Evolutionary conservation across 2,797 vertebrate species (phyloP).

Genomic region (Varecia variegata): DNA sequence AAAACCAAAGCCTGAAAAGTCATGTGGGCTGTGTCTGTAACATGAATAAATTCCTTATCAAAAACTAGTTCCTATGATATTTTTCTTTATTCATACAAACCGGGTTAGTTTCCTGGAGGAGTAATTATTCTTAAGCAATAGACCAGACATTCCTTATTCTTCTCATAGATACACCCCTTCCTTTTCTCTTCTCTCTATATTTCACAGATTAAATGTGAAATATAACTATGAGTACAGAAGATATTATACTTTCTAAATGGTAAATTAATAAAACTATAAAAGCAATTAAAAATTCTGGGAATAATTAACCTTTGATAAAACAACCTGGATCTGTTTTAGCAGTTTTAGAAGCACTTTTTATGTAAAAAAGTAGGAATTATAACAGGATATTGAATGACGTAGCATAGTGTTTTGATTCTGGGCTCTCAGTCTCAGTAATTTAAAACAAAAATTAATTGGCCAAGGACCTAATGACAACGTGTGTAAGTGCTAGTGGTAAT

Average conservation of each 20-base stretch:
- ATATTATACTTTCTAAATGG: background rate
- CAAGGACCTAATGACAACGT: background rate
- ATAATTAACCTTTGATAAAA: background rate
- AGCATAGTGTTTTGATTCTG: background rate
- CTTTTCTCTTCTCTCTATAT: background rate
- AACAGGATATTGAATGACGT: background rate
- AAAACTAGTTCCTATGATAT: background rate
- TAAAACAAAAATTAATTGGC: background rate
- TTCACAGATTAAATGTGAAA: constrained; percentile 1
- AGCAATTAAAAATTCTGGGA: background rate
- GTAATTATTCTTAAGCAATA: background rate
- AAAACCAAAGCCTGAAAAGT: background rate
- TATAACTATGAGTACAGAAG: background rate
- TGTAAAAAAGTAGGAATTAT: background rate
- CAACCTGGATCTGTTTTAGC: background rate
- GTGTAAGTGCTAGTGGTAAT: no score
- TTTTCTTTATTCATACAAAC: background rate
- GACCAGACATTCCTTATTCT: background rate
- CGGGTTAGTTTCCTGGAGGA: background rate
- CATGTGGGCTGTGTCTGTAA: background rate
- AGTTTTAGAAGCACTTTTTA: background rate
- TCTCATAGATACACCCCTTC: background rate
- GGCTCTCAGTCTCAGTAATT: background rate
- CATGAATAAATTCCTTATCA: background rate
- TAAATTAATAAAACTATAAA: background rate